phyloP scores from a whole-genome alignment of 2,113 vertebrate genomes.

The Camelus dromedarius region DNA sequence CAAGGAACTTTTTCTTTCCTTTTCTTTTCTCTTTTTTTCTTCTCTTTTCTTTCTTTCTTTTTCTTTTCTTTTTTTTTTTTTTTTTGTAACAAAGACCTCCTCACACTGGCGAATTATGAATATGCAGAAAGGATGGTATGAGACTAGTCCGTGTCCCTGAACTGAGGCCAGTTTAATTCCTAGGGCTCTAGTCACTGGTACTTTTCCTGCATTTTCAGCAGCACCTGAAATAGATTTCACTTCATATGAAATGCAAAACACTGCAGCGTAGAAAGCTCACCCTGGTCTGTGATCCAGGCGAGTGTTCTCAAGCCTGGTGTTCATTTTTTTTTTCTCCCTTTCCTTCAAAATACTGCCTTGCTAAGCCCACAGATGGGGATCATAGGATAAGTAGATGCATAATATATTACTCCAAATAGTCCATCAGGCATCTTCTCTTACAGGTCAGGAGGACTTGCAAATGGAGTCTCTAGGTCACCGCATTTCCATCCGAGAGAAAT shows the following conservation, averaged over 20 bases:
- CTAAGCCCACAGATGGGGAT: slow-evolving; percentile 64
- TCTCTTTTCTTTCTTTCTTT: background rate
- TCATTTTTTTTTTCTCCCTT: slow-evolving; percentile 27
- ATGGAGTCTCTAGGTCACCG: slow-evolving; percentile 56
- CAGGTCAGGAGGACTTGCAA: slow-evolving; percentile 67
- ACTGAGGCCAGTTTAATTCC: slow-evolving; percentile 76
- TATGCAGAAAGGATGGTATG: slow-evolving; percentile 68
- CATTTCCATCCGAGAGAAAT: slow-evolving; percentile 59
- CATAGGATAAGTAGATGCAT: slow-evolving; percentile 69
- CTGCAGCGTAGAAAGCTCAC: slow-evolving; percentile 64
- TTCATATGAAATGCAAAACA: slow-evolving; percentile 80
- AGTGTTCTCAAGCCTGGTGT: slow-evolving; percentile 67
- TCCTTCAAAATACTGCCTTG: slow-evolving; percentile 67
- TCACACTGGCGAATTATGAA: slow-evolving; percentile 78
- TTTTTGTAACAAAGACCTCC: slow-evolving; percentile 71
- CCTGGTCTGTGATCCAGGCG: slow-evolving; percentile 58
- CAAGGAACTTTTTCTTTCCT: background rate
- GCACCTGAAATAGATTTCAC: slow-evolving; percentile 84
- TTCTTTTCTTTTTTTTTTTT: background rate
- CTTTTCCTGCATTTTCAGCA: slow-evolving; percentile 81
- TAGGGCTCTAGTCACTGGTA: slow-evolving; percentile 72
- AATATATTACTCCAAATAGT: slow-evolving; percentile 74
- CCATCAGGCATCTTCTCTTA: slow-evolving; percentile 56
- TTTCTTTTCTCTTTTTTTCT: background rate
- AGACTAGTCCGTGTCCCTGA: slow-evolving; percentile 70